Conservation (phyloP, 2,113 vertebrate species). For the Pterocles gutturalis region DNA sequence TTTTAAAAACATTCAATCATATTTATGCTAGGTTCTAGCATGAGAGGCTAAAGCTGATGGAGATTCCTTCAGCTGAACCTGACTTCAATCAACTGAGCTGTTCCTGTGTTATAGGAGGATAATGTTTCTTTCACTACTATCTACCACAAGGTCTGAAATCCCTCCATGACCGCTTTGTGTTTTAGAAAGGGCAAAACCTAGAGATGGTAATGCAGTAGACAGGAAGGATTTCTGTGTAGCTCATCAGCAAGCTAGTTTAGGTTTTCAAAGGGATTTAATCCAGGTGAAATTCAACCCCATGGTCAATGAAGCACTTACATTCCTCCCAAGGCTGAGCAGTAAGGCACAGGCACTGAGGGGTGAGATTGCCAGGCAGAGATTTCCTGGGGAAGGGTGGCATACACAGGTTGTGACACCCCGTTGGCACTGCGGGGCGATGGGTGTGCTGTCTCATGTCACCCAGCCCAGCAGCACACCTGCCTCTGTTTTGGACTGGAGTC, state of each 20-base stretch:
- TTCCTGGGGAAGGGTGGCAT: not conserved
- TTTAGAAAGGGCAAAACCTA: conserved; percentile 16
- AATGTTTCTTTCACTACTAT: conserved; percentile 11
- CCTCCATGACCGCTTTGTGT: not conserved
- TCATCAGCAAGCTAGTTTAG: conserved; percentile 47
- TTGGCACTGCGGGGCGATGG: not conserved
- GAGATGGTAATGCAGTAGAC: not conserved
- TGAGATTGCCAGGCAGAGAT: not conserved
- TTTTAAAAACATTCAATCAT: not conserved
- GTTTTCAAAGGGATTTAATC: conserved; percentile 55
- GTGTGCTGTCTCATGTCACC: not conserved
- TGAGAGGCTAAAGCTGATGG: not conserved
- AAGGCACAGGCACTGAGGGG: accelerated
- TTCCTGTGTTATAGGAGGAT: not conserved
- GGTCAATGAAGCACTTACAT: conserved; percentile 38
- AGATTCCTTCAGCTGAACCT: not conserved
- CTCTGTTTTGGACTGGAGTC: not conserved
- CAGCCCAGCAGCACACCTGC: not conserved
- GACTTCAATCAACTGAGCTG: not conserved
- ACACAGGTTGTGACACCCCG: accelerated
- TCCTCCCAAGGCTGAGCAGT: conserved; percentile 13
- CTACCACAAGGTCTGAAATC: conserved; percentile 21
- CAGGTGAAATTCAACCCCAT: not conserved
- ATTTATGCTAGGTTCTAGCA: not conserved
- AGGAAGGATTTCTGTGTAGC: conserved; percentile 41